Conservation (phyloP, 2,888 invertebrate species). For the Dryobota labecula region DNA sequence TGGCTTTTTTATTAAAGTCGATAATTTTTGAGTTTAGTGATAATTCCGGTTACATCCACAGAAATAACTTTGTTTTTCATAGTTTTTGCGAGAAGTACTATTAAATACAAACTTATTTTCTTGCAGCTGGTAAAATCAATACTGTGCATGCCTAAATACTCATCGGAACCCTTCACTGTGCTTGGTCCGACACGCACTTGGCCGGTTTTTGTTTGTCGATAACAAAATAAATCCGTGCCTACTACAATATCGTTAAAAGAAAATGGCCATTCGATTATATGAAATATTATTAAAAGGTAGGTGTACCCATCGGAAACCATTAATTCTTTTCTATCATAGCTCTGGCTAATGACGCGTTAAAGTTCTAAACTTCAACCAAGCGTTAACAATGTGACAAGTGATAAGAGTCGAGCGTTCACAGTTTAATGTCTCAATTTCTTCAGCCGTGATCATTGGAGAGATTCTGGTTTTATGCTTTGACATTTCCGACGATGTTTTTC, state of each 20-base stretch:
- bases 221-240: not conserved
- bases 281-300: conserved; percentile 58
- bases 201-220: not conserved
- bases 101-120: not conserved
- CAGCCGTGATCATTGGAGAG: conserved; percentile 28
- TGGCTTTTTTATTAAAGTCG: no score
- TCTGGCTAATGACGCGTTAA: conserved; percentile 82
- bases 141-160: not conserved
- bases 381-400: conserved; percentile 68
- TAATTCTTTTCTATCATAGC: conserved; percentile 78
- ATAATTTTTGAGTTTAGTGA: no score
- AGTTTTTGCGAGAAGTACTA: not conserved
- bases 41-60: no score
- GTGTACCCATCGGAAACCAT: conserved; percentile 67
- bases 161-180: not conserved
- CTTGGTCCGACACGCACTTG: not conserved
- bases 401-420: conserved; percentile 51
- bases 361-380: conserved; percentile 81
- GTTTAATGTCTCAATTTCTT: conserved; percentile 24
- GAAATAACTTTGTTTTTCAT: no score
- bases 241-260: conserved; percentile 1
- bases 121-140: not conserved
- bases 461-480: conserved; percentile 19
- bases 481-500: not conserved
- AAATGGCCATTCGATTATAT: conserved; percentile 42